phyloP scores from a whole-genome alignment of 2,888 invertebrate species.

The Rhopalosiphum nymphaeae region DNA sequence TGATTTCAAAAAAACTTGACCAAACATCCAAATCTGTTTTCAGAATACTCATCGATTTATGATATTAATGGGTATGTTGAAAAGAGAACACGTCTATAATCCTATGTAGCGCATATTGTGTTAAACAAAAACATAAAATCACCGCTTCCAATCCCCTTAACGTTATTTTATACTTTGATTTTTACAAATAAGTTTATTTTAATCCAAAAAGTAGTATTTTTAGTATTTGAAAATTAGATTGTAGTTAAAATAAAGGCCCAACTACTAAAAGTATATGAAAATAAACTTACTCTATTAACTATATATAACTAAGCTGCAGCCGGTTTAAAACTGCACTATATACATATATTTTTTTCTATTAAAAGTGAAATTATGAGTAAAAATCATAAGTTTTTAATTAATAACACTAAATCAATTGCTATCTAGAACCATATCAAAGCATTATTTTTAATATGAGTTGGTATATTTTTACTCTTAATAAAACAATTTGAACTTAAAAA shows the following conservation, averaged over 20 bases:
- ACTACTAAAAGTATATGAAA: background rate
- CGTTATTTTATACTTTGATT: slow-evolving; percentile 4
- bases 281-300: background rate
- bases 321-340: background rate
- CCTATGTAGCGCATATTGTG: too few species aligned
- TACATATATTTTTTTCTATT: background rate
- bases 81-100: too few species aligned
- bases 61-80: too few species aligned
- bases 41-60: too few species aligned
- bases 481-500: background rate
- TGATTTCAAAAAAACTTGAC: too few species aligned
- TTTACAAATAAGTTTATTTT: background rate
- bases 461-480: background rate
- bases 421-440: background rate
- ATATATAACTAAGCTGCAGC: too few species aligned
- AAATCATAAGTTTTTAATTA: background rate
- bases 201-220: background rate
- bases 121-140: too few species aligned
- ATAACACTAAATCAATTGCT: background rate
- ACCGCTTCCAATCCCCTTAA: background rate
- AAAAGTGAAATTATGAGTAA: background rate
- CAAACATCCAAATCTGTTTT: too few species aligned
- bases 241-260: background rate
- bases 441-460: background rate
- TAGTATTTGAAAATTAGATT: background rate